These are phyloP conservation scores for Auanema sp. DNA, from an alignment of 2,888 invertebrate species.

Conservation along the genomic window DNA sequence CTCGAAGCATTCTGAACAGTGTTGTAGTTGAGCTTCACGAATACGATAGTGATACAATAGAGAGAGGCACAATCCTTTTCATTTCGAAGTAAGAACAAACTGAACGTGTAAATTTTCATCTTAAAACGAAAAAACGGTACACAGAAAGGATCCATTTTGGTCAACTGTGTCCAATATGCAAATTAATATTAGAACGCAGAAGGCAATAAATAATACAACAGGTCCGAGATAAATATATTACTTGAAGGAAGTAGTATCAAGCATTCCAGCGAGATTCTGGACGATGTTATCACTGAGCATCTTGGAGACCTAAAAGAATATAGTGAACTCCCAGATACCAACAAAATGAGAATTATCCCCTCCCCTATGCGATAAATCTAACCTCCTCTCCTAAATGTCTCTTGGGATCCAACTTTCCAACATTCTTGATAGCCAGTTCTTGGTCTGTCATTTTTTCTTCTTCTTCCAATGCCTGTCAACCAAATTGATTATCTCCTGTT, in stretches of 20 bases:
- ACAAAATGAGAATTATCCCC: neutral
- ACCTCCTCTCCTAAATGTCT: slow-evolving; percentile 93
- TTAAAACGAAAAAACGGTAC: too few species aligned
- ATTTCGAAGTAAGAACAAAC: too few species aligned
- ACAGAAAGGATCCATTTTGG: too few species aligned
- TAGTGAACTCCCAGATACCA: neutral
- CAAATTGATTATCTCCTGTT: slow-evolving; percentile 12
- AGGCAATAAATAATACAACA: too few species aligned
- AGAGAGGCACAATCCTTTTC: too few species aligned
- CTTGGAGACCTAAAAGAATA: slow-evolving; percentile 38
- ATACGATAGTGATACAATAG: too few species aligned
- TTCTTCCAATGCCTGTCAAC: slow-evolving; percentile 82
- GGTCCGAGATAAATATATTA: slow-evolving; percentile 21
- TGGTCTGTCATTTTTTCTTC: slow-evolving; percentile 99
- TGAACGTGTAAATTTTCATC: too few species aligned
- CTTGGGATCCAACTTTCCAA: slow-evolving; percentile 93
- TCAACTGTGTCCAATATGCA: too few species aligned
- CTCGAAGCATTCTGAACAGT: slow-evolving; percentile 22
- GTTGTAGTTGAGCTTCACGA: too few species aligned
- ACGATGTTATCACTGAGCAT: slow-evolving; percentile 62
- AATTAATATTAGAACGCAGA: too few species aligned
- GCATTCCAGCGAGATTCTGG: slow-evolving; percentile 58
- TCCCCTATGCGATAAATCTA: neutral
- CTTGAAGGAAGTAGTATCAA: slow-evolving; percentile 57
- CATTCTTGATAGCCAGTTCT: slow-evolving; percentile 97